Base-by-base conservation (phyloP, 2,888 invertebrate species). In the Clanis bilineata region DNA sequence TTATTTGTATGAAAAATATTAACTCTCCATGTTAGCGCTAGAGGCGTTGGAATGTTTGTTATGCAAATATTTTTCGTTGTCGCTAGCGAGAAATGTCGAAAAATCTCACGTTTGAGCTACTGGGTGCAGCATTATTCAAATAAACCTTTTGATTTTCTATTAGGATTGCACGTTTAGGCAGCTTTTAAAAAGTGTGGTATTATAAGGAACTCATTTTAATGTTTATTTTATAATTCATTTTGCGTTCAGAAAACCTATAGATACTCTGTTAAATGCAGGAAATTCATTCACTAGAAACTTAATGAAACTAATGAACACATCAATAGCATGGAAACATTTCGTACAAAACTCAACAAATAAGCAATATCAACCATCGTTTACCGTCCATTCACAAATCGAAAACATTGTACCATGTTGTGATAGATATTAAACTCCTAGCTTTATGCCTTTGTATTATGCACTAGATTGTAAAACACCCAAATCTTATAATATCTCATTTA, bases 301-400 rank as follows among this genome's bases (percentile, higher is more conserved):
- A 51, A 51, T 15, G 3, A 15, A 7, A 28, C 3, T 22, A 23
- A 44, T 44, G 12, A 21, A 25, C 45, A 25, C 25, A 28, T 51
- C 47, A 28, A 51, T 51, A 47, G 47, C 25, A 28, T 47, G 18
- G 18, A 45, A 23, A 9, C 32, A 51, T 18, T 47, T 51, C 51
- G 28, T 51, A 51, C 18, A 51, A 51, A 51, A 28, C 18, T 32
- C 10, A 9, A 28, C 10, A 18, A 9, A 32, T n/a, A 4, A 45
- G 51, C 21, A 51, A 9, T 51, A 28, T 51, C 15, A 51, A 51
- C 10, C 51, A 18, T 51, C 47, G 51, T 51, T 51, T 51, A 32
- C 51, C 51, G 51, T 51, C 51, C 51, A 51, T 51, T 32, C 51
- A 51, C 51, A 18, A 51, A 51, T 51, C 51, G 51, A 51, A 12